Evolutionary conservation across 2,113 vertebrate species (phyloP).

Genomic region (Trichomycterus rosablanca): DNA sequence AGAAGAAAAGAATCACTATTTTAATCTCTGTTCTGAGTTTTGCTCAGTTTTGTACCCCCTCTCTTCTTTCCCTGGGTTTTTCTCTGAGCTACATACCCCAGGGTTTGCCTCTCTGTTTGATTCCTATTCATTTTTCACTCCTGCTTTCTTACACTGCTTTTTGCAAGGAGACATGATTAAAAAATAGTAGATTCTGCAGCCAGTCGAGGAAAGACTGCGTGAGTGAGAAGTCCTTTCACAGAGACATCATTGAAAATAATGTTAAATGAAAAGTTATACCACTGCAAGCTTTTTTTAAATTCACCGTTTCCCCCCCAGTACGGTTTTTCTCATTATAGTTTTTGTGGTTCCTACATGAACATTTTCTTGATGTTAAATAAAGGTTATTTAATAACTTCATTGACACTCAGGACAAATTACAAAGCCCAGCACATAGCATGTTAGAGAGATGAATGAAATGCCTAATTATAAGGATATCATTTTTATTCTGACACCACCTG

Average conservation of each 20-base stretch:
- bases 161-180: slow-evolving; percentile 71
- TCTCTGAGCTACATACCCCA: slow-evolving; percentile 24
- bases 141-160: slow-evolving; percentile 50
- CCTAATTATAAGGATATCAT: slow-evolving; percentile 13
- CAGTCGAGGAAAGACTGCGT: too few species aligned
- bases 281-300: slow-evolving; percentile 71
- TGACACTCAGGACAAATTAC: slow-evolving; percentile 91
- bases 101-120: slow-evolving; percentile 38
- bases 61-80: background rate
- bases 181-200: slow-evolving; percentile 49
- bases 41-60: slow-evolving; percentile 55
- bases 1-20: slow-evolving; percentile 55
- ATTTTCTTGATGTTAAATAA: slow-evolving; percentile 71
- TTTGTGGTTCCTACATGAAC: slow-evolving; percentile 56
- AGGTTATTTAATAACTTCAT: slow-evolving; percentile 81
- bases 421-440: slow-evolving; percentile 56
- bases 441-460: slow-evolving; percentile 44
- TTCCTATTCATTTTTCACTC: slow-evolving; percentile 46
- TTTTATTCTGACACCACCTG: background rate
- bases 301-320: slow-evolving; percentile 75
- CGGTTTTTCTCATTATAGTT: slow-evolving; percentile 65
- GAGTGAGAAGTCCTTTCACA: slow-evolving; percentile 69
- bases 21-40: slow-evolving; percentile 38
- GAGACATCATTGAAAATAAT: slow-evolving; percentile 65
- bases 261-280: slow-evolving; percentile 53